Evolutionary conservation across 2,888 invertebrate species (phyloP).

Genomic region (Diarsia dahlii): DNA sequence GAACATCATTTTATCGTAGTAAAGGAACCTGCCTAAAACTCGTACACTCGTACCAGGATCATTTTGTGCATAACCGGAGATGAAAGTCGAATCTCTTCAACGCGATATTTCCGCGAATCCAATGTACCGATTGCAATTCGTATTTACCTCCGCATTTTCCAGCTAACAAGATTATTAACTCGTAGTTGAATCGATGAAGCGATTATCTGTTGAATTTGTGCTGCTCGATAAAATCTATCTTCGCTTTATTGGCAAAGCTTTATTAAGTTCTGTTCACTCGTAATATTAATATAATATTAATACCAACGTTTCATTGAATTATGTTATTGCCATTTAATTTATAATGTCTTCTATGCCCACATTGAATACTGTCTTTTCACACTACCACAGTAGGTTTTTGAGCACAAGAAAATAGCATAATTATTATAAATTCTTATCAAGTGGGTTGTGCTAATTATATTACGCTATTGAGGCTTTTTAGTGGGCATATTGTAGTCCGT

Average conservation of each 20-base stretch:
- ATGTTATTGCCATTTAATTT: neutral
- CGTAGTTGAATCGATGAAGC: conserved; percentile 6
- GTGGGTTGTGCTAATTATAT: neutral
- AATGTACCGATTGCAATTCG: conserved; percentile 7
- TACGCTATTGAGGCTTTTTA: neutral
- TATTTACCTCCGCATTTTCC: conserved; percentile 10
- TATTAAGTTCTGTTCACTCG: neutral
- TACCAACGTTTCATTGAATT: neutral
- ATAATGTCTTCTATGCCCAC: neutral
- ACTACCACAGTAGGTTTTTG: neutral
- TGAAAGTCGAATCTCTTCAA: neutral
- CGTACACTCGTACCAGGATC: neutral
- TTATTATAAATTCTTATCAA: neutral
- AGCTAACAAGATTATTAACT: conserved; percentile 35
- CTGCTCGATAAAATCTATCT: conserved; percentile 3
- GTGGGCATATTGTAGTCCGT: neutral
- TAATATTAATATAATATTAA: neutral
- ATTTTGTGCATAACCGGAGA: conserved; percentile 14
- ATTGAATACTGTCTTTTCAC: neutral
- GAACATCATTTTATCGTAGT: neutral
- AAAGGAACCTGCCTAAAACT: neutral
- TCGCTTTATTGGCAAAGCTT: conserved; percentile 6
- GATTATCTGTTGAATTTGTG: conserved; percentile 23
- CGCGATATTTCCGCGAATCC: neutral
- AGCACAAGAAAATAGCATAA: neutral